Evolutionary conservation across 2,797 vertebrate genomes (phyloP), one percentile per base, ranked within the genome.

Genomic region (Pitangus sulphuratus): DNA sequence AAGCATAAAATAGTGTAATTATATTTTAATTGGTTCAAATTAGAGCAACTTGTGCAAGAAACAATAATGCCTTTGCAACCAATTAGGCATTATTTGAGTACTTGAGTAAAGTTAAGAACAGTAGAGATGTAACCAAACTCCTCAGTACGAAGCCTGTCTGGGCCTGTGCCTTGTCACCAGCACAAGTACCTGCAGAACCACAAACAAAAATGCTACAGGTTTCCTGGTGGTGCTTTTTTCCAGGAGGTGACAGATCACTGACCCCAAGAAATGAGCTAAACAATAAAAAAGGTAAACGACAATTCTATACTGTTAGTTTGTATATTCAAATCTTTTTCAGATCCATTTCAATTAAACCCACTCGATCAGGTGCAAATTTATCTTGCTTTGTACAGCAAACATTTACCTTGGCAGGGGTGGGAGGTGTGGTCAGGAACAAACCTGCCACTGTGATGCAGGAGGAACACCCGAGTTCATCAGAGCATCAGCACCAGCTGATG

Each of bases 1-100:
- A 95, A 66, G 69, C 84, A 94, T 93, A 91, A 95, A 95, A 94
- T 70, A 89, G 28, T 18, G 31, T 77, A 92, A 94, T 93, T 96
- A 87, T 89, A 89, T 81, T 94, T 84, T 88, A 94, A 92, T 92
- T 93, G 69, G 69, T 60, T 93, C 57, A 89, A 93, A 94, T 92
- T 91, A 94, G 69, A 91, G 72, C 3, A 65, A 92, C 68, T 92
- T 94, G 61, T 86, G 58, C 51, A 96, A 87, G 91, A 93, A 92
- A 92, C 61, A 95, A 72, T 89, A 95, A 94, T 62, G 47, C 33
- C 50, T 94, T 85, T 47, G 57, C 79, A 89, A 90, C 33, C 33
- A 84, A 69, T 90, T 88, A 90, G 30, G 37, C 1, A 1, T 50
- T 50, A 26, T 50, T 50, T 50, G 48, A 26, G 48, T 79, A 84